Percentiles rank a stretch among this genome's conserved stretches.
Conservation (phyloP, 2,113 vertebrate species). For the Eurystomus gularis region DNA sequence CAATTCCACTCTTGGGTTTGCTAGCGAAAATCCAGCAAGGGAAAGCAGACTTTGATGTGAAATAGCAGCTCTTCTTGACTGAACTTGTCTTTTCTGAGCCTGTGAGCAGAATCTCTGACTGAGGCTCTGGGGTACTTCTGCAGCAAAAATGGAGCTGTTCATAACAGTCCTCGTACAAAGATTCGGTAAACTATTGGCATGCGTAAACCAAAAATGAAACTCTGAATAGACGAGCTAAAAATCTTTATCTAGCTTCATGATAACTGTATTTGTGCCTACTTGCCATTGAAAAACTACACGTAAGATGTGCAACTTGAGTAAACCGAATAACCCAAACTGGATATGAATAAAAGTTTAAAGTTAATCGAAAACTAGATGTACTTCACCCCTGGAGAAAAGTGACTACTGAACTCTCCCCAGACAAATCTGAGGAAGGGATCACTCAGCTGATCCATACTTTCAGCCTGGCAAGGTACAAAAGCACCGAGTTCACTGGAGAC, state of each 20-base stretch:
- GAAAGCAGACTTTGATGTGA: background rate
- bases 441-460: background rate
- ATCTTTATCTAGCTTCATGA: background rate
- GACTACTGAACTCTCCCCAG: background rate
- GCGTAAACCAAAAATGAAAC: background rate
- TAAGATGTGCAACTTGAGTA: background rate
- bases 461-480: background rate
- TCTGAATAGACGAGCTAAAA: background rate
- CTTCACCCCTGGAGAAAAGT: background rate
- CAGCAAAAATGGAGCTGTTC: background rate
- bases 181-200: background rate
- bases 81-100: background rate
- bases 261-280: background rate
- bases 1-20: background rate
- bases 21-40: background rate
- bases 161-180: background rate
- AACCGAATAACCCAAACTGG: background rate
- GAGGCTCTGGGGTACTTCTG: background rate
- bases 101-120: background rate
- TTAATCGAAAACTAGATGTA: background rate
- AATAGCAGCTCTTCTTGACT: background rate
- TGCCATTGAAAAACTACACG: background rate
- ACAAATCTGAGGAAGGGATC: background rate
- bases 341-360: background rate
- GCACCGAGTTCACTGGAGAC: background rate